These are phyloP conservation scores for Mimachlamys varia DNA, from an alignment of 2,888 invertebrate genomes.

Conservation along the genomic window DNA sequence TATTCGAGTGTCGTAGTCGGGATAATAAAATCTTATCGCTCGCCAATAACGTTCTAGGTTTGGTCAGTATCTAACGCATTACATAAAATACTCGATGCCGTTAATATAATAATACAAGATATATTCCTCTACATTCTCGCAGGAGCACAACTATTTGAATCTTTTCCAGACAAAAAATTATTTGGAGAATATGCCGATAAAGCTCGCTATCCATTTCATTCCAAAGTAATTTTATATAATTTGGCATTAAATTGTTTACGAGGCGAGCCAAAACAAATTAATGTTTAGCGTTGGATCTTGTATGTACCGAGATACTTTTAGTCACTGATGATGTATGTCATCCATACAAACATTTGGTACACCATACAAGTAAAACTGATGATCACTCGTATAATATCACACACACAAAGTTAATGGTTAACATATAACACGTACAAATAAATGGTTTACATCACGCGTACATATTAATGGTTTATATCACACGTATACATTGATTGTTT, in stretches of 20 bases:
- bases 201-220: conserved; percentile 2
- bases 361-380: not conserved
- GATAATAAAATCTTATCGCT: conserved; percentile 27
- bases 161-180: not conserved
- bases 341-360: not conserved
- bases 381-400: too few relatives aligned
- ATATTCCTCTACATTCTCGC: not conserved
- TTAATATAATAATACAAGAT: not conserved
- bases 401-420: not conserved
- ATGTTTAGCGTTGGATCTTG: not conserved
- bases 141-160: not conserved
- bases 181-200: conserved; percentile 16
- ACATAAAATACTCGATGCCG: not conserved
- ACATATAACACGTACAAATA: not conserved
- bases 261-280: conserved; percentile 3
- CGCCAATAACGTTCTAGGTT: not conserved
- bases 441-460: not conserved
- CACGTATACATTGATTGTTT: not conserved
- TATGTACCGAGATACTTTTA: not conserved
- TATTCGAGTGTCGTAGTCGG: conserved; percentile 18
- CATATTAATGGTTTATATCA: not conserved
- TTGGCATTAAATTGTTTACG: conserved; percentile 26
- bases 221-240: not conserved
- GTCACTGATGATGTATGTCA: not conserved
- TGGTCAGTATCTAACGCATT: not conserved